Conservation (phyloP, 2,797 vertebrate species). For the Onychomys arenicola region DNA sequence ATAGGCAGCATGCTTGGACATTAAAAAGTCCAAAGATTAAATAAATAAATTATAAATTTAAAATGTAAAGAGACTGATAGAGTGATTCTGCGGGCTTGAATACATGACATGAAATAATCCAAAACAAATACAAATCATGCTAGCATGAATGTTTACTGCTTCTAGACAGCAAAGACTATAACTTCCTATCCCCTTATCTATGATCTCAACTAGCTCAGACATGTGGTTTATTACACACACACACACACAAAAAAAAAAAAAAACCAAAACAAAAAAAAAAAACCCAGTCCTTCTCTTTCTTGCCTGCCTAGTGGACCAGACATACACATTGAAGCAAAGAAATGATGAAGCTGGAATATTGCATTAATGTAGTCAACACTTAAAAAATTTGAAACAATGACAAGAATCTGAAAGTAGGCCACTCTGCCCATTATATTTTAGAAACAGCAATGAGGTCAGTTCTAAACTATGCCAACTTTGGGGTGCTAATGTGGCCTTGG, state of each 20-base stretch:
- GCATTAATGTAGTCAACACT: background rate
- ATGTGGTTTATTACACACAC: background rate
- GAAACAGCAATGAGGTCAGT: slow-evolving; percentile 49
- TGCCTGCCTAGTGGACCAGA: background rate
- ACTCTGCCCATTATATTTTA: slow-evolving; percentile 31
- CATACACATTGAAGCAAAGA: background rate
- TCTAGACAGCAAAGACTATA: background rate
- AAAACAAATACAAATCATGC: background rate
- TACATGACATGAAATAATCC: background rate
- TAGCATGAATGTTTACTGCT: background rate
- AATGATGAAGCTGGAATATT: background rate
- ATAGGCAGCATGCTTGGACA: background rate
- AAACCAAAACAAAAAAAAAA: background rate
- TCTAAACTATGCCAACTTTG: background rate
- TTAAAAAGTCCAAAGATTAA: slow-evolving; percentile 32
- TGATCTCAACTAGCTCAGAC: background rate
- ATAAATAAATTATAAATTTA: slow-evolving; percentile 26
- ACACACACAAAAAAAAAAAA: background rate
- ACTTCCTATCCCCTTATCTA: background rate
- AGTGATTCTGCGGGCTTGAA: background rate
- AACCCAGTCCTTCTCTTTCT: background rate
- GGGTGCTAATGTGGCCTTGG: background rate
- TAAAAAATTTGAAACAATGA: background rate
- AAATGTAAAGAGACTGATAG: background rate
- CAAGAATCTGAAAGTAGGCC: slow-evolving; percentile 54